Conservation (phyloP, 2,888 invertebrate genomes). For the Xestia c-nigrum region DNA sequence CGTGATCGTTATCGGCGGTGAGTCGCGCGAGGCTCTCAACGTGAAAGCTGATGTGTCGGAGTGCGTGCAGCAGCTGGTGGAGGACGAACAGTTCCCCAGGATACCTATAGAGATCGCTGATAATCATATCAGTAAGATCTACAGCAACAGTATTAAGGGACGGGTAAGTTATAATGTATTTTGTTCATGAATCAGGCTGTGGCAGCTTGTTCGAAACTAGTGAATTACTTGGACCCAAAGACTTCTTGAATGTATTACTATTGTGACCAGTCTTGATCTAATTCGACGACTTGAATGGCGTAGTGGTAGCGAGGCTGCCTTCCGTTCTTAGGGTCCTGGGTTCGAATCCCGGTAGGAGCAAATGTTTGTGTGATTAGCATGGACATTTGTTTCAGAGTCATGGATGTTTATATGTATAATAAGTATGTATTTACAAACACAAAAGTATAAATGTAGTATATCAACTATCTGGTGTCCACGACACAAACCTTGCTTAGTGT, state of each 20-base stretch:
- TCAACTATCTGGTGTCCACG: too few species aligned
- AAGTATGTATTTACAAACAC: too few species aligned
- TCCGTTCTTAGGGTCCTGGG: too few species aligned
- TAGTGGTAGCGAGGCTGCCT: too few species aligned
- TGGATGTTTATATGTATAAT: too few species aligned
- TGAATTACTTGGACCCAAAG: not conserved
- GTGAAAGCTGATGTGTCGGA: slow-evolving; percentile 94
- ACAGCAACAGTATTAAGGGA: slow-evolving; percentile 97
- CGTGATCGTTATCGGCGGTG: slow-evolving; percentile 97
- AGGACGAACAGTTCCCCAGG: slow-evolving; percentile 96
- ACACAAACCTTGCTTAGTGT: too few species aligned
- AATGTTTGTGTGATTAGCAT: too few species aligned
- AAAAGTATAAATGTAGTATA: too few species aligned
- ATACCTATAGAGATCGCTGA: slow-evolving; percentile 98
- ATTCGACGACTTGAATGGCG: too few species aligned
- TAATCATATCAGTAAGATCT: slow-evolving; percentile 98
- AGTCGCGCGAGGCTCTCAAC: slow-evolving; percentile 96
- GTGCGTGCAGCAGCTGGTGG: slow-evolving; percentile 93
- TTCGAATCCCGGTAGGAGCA: too few species aligned
- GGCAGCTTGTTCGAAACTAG: not conserved
- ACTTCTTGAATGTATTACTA: not conserved
- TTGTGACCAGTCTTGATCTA: too few species aligned
- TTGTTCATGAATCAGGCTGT: not conserved
- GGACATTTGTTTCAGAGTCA: too few species aligned
- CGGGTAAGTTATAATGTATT: slow-evolving; percentile 83